phyloP scores from a whole-genome alignment of 2,797 vertebrate species.

The Cyprinodon diabolis region DNA sequence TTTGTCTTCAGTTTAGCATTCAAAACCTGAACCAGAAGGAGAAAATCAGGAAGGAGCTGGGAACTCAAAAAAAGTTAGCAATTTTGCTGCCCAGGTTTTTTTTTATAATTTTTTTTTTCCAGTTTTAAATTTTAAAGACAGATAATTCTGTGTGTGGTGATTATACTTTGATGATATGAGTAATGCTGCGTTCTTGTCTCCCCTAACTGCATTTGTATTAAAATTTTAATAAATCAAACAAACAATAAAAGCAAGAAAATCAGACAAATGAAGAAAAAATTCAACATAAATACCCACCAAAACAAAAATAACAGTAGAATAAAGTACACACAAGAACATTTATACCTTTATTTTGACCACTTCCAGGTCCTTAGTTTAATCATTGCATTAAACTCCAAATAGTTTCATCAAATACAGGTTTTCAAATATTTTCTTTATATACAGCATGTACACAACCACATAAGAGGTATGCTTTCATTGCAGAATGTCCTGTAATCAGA shows the following conservation, averaged over 20 bases:
- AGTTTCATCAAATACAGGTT: background rate
- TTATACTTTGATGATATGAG: slow-evolving; percentile 6
- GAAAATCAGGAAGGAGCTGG: too few relatives aligned
- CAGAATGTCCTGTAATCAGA: slow-evolving; percentile 50
- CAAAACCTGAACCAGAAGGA: background rate
- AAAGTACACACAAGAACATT: too few relatives aligned
- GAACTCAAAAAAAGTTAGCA: background rate
- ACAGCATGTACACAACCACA: slow-evolving; percentile 15
- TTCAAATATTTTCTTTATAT: background rate
- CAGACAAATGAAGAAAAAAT: too few relatives aligned
- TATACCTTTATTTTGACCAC: too few relatives aligned
- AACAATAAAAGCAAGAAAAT: too few relatives aligned
- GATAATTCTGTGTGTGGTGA: background rate
- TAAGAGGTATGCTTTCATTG: slow-evolving; percentile 30
- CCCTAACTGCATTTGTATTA: background rate
- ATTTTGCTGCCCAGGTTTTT: background rate
- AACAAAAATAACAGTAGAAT: too few relatives aligned
- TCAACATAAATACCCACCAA: too few relatives aligned
- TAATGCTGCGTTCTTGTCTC: slow-evolving; percentile 8
- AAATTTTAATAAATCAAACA: too few relatives aligned
- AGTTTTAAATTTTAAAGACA: too few relatives aligned
- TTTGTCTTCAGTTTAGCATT: background rate
- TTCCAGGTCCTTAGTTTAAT: too few relatives aligned
- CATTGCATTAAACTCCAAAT: too few relatives aligned
- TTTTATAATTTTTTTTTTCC: too few relatives aligned